Conservation (phyloP, 2,113 vertebrate species). For the Pithys albifrons region DNA sequence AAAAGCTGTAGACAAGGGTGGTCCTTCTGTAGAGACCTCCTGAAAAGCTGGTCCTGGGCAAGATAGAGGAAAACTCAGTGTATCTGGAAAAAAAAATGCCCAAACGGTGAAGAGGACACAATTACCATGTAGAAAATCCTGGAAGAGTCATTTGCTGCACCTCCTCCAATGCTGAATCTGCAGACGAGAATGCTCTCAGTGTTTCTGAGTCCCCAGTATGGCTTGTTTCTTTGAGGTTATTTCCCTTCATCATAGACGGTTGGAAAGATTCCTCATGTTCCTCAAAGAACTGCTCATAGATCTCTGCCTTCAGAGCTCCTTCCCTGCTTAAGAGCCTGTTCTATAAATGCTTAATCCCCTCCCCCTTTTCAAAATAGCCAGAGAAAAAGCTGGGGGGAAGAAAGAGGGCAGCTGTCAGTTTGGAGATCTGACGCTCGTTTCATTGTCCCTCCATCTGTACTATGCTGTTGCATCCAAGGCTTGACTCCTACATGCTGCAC, state of each 20-base stretch:
- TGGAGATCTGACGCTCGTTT: not conserved
- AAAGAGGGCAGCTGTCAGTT: not conserved
- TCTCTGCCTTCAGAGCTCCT: not conserved
- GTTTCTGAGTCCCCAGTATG: not conserved
- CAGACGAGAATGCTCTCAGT: not conserved
- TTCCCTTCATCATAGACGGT: not conserved
- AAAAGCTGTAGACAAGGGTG: not conserved
- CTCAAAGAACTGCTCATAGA: not conserved
- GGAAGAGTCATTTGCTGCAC: not conserved
- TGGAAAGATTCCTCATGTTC: not conserved
- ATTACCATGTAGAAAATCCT: not conserved
- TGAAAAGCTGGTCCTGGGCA: not conserved
- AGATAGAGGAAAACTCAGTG: not conserved
- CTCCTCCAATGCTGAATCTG: not conserved
- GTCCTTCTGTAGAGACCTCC: not conserved
- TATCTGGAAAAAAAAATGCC: not conserved
- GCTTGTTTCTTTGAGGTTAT: not conserved
- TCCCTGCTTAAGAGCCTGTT: not conserved
- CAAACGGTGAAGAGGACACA: not conserved
- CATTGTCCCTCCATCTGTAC: not conserved
- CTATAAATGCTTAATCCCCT: not conserved
- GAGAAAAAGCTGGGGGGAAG: not conserved
- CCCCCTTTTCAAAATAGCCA: not conserved
- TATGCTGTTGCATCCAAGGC: not conserved
- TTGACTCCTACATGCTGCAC: not conserved